A percentile compares a stretch with the other conserved stretches of the same genome.
These are phyloP conservation scores for Labeo catla DNA, from an alignment of 2,113 vertebrate species.

Conservation along the genomic window DNA sequence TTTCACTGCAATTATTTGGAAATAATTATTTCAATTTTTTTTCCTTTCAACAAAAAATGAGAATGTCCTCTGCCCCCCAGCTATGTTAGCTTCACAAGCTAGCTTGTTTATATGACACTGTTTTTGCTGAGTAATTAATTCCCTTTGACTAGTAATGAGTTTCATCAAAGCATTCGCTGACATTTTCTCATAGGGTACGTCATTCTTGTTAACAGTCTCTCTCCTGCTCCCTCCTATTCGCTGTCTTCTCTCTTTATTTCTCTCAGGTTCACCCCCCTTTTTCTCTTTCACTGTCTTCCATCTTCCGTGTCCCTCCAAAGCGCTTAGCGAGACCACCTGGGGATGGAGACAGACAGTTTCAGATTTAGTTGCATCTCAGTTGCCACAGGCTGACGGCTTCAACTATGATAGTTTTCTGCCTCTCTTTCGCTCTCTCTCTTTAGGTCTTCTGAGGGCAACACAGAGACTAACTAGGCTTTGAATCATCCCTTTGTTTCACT, in stretches of 20 bases:
- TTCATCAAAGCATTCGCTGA: slow-evolving; percentile 61
- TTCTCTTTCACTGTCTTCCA: slow-evolving; percentile 22
- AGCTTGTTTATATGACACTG: slow-evolving; percentile 15
- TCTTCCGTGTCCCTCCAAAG: slow-evolving; percentile 39
- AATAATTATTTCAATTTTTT: background rate
- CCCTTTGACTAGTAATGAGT: slow-evolving; percentile 63
- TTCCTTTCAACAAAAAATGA: background rate
- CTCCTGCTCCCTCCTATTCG: background rate
- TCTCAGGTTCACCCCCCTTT: slow-evolving; percentile 31
- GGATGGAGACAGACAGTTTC: slow-evolving; percentile 28
- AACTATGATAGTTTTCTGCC: slow-evolving; percentile 9
- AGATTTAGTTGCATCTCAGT: slow-evolving; percentile 12
- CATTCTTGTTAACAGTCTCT: background rate
- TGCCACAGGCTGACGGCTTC: background rate
- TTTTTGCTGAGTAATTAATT: slow-evolving; percentile 69
- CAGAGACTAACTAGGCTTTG: slow-evolving; percentile 9
- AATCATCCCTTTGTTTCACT: slow-evolving; percentile 9
- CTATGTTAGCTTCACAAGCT: background rate
- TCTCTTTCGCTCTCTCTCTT: slow-evolving; percentile 27
- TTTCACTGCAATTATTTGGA: background rate
- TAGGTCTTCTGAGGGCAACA: background rate
- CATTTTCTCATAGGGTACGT: slow-evolving; percentile 61
- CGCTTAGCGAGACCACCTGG: slow-evolving; percentile 24
- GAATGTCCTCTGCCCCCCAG: background rate
- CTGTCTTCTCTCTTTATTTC: background rate